Conservation (phyloP, 2,888 invertebrate species). For the Limnephilus rhombicus region DNA sequence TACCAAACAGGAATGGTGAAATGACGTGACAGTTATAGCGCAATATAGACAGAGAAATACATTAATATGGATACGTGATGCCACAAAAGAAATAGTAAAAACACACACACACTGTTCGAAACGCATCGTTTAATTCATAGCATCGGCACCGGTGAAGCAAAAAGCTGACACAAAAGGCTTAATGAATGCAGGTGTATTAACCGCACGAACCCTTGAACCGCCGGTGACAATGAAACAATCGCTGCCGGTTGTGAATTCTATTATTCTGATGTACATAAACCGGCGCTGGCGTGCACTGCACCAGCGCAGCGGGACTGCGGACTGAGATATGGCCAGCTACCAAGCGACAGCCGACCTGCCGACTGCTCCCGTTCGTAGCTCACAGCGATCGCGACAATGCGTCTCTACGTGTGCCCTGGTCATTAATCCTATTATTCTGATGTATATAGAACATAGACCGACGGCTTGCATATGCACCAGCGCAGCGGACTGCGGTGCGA, state of each 20-base stretch:
- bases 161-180: slow-evolving; percentile 6
- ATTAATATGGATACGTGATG: neutral
- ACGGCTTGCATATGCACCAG: neutral
- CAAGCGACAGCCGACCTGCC: neutral
- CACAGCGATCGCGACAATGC: neutral
- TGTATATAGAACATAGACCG: neutral
- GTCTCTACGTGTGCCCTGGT: neutral
- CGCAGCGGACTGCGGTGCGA: neutral
- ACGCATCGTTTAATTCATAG: neutral
- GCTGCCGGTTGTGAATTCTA: slow-evolving; percentile 33
- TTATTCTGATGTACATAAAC: slow-evolving; percentile 6
- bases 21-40: neutral
- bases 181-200: slow-evolving; percentile 42
- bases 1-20: neutral
- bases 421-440: slow-evolving; percentile 27
- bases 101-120: neutral
- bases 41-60: neutral
- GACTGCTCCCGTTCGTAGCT: neutral
- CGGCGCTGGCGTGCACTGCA: neutral
- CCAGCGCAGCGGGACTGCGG: neutral
- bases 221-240: slow-evolving; percentile 46
- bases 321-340: neutral
- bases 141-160: neutral
- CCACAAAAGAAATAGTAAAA: neutral
- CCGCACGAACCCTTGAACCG: slow-evolving; percentile 48